Percentiles rank a stretch among this genome's conserved stretches.
Conservation (phyloP, 2,113 vertebrate genomes). For the Archilochus colubris region DNA sequence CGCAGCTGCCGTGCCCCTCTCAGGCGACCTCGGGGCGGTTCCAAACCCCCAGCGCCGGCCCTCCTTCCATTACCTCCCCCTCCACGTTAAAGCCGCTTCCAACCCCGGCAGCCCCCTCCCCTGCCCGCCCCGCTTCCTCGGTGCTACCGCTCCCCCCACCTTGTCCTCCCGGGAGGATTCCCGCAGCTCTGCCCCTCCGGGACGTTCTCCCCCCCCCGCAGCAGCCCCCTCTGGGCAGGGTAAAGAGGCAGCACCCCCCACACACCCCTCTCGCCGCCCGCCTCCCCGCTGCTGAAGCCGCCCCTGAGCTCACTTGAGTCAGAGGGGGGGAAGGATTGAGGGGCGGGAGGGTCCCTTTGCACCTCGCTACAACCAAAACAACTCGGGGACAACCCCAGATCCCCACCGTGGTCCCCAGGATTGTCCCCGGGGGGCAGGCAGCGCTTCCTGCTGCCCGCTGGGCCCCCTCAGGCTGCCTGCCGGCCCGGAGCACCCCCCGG, state of each 20-base stretch:
- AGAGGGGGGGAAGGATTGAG: background rate
- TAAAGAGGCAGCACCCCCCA: background rate
- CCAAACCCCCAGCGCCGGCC: background rate
- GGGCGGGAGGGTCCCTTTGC: background rate
- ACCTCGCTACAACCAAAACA: background rate
- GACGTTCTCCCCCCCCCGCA: no score
- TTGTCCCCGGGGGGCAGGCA: background rate
- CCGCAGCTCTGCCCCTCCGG: background rate
- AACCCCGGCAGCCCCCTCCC: background rate
- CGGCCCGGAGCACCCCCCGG: background rate
- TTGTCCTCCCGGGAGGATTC: background rate
- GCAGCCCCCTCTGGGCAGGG: background rate
- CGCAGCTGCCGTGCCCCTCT: background rate
- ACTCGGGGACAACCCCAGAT: background rate
- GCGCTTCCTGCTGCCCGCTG: background rate
- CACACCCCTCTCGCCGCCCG: background rate
- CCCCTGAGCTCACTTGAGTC: background rate
- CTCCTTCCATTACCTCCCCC: background rate
- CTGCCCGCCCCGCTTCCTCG: background rate
- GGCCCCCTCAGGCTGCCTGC: background rate
- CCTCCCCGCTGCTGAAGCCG: background rate
- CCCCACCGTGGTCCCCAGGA: background rate
- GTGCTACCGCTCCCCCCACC: background rate
- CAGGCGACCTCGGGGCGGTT: constrained; percentile 13
- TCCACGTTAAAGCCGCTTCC: background rate